These are phyloP conservation scores for Pachycephus smyrnensis DNA, from an alignment of 2,888 invertebrate genomes.

Conservation along the genomic window DNA sequence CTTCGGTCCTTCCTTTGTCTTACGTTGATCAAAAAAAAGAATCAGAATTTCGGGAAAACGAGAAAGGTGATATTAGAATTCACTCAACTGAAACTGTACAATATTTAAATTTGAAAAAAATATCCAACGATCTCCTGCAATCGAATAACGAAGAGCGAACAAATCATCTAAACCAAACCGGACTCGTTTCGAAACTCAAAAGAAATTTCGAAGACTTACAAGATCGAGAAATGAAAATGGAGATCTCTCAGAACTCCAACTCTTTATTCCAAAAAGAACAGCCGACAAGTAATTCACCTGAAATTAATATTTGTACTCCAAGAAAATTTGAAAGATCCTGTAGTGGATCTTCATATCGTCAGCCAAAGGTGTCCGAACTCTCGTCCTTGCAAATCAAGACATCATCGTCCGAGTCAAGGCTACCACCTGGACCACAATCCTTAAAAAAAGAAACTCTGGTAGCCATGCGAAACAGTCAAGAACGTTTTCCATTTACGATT, in stretches of 20 bases:
- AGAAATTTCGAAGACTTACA: not conserved
- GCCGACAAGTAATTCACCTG: not conserved
- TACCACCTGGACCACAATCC: not conserved
- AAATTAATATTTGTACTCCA: not conserved
- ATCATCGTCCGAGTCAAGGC: not conserved
- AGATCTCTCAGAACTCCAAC: not conserved
- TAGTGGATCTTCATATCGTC: not conserved
- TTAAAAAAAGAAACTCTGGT: slow-evolving; percentile 18
- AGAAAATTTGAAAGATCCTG: not conserved
- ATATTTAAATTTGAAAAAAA: not conserved
- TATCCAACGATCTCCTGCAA: not conserved
- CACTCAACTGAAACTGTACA: not conserved
- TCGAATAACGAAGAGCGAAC: not conserved
- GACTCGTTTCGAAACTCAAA: not conserved
- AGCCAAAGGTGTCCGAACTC: not conserved
- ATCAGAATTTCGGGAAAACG: not conserved
- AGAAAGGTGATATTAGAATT: no score
- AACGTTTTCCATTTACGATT: slow-evolving; percentile 53
- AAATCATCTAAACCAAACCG: not conserved
- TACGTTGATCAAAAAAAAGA: not conserved
- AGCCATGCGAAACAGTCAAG: slow-evolving; percentile 31
- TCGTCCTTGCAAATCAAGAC: not conserved
- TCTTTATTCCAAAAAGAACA: not conserved
- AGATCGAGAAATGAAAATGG: not conserved
- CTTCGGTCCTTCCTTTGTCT: not conserved